Conservation (phyloP, 2,113 vertebrate species). For the Copsychus sechellarum region DNA sequence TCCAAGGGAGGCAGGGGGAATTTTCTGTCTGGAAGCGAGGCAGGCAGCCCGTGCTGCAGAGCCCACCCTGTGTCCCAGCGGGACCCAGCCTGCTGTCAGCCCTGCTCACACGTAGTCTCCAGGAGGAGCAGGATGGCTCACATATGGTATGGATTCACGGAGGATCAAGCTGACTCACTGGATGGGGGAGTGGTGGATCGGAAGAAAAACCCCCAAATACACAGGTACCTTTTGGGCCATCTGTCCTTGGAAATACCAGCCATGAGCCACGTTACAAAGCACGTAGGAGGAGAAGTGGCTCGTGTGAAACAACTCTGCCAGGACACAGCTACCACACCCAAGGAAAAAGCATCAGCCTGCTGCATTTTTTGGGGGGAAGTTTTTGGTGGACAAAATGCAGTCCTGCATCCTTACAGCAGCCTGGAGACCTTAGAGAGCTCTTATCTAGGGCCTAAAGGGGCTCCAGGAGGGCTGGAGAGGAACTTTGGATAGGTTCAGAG, state of each 20-base stretch:
- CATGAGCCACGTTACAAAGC: not conserved
- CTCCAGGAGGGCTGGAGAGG: not conserved
- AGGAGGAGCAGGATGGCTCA: not conserved
- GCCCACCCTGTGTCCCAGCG: not conserved
- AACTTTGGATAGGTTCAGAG: rapidly evolving
- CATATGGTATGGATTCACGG: not conserved
- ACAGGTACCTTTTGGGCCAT: not conserved
- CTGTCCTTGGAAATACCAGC: not conserved
- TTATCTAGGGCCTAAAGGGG: not conserved
- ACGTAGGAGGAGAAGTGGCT: rapidly evolving
- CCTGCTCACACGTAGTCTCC: rapidly evolving
- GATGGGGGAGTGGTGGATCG: not conserved
- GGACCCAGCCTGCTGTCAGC: not conserved
- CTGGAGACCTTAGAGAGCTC: not conserved
- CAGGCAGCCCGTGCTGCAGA: not conserved
- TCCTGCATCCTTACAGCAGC: not conserved
- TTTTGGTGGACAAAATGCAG: not conserved
- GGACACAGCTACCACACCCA: not conserved
- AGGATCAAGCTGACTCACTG: not conserved
- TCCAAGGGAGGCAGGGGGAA: not conserved
- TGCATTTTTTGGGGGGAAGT: not conserved
- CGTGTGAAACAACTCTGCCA: not conserved
- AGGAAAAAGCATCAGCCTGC: not conserved
- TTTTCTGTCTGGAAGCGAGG: not conserved
- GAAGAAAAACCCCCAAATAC: not conserved